A percentile compares a stretch with the other conserved stretches of the same genome.
Conservation (phyloP, 2,113 vertebrate species). For the Mesitornis unicolor region DNA sequence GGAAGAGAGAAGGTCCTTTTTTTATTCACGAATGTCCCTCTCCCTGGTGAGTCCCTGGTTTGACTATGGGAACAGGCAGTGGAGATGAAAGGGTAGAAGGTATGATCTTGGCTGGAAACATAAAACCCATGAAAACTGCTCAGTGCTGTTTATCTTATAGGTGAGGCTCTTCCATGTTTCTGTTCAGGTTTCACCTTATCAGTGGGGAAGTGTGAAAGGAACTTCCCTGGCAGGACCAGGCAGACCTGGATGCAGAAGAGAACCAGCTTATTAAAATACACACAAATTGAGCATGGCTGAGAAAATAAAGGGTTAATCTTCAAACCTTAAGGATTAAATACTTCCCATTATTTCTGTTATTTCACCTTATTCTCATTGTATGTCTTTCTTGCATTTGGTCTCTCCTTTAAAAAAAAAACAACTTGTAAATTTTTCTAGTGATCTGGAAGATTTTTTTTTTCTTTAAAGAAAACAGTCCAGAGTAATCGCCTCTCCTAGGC, state of each 20-base stretch:
- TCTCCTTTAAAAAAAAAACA: background rate
- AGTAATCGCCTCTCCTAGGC: slow-evolving; percentile 2
- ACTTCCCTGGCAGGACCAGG: background rate
- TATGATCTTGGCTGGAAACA: background rate
- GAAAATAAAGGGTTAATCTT: background rate
- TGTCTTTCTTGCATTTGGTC: background rate
- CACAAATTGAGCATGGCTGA: background rate
- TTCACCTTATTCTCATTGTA: background rate
- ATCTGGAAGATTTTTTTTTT: background rate
- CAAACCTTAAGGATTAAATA: background rate
- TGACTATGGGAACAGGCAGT: background rate
- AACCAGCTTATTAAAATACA: background rate
- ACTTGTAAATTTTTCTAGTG: background rate
- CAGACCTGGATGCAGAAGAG: background rate
- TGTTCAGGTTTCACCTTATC: background rate
- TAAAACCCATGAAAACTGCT: background rate
- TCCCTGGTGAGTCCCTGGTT: background rate
- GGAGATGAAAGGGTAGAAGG: background rate
- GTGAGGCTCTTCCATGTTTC: background rate
- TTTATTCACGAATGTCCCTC: background rate
- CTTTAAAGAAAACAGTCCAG: background rate
- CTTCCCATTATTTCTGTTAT: background rate
- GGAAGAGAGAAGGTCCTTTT: background rate
- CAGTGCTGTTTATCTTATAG: background rate
- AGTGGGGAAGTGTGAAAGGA: background rate